Conservation (phyloP, 1,140 invertebrate species). For the Halyomorpha halys region DNA sequence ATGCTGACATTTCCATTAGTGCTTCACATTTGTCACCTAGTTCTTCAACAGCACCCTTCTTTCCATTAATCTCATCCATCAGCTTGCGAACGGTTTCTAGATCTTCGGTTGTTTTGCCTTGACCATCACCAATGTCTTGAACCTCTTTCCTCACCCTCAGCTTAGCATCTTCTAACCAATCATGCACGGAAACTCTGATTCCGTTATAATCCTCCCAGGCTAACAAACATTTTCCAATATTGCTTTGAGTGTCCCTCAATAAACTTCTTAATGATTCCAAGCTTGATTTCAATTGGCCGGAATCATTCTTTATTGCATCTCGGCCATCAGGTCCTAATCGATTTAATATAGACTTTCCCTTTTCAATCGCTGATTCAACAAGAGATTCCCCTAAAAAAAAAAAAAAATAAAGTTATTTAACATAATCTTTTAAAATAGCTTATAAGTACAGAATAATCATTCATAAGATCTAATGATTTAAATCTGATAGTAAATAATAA, state of each 20-base stretch:
- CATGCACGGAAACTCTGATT: slow-evolving; percentile 61
- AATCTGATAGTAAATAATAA: too few relatives aligned
- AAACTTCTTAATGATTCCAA: slow-evolving; percentile 78
- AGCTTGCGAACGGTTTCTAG: slow-evolving; percentile 62
- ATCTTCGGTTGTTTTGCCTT: slow-evolving; percentile 71
- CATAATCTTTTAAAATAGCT: too few relatives aligned
- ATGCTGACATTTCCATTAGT: slow-evolving; percentile 72
- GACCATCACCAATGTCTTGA: slow-evolving; percentile 43
- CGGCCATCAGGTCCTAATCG: slow-evolving; percentile 79
- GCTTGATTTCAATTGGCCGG: slow-evolving; percentile 70
- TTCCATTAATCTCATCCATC: slow-evolving; percentile 59
- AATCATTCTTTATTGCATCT: slow-evolving; percentile 72
- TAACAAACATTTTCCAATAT: slow-evolving; percentile 66
- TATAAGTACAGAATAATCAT: too few relatives aligned
- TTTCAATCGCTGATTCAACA: slow-evolving; percentile 59
- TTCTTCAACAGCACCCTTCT: slow-evolving; percentile 69
- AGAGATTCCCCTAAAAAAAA: slow-evolving; percentile 48
- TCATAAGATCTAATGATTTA: too few relatives aligned
- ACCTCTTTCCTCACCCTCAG: slow-evolving; percentile 36
- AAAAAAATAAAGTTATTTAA: too few relatives aligned
- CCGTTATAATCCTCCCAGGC: slow-evolving; percentile 78
- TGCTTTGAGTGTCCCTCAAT: slow-evolving; percentile 64
- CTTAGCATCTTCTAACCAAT: slow-evolving; percentile 52
- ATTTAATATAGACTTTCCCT: slow-evolving; percentile 65
- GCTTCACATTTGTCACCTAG: slow-evolving; percentile 78